Percentiles rank a stretch among this genome's conserved stretches.
Evolutionary conservation across 2,888 invertebrate species (phyloP).

Genomic region (Xestia rhomboidea): DNA sequence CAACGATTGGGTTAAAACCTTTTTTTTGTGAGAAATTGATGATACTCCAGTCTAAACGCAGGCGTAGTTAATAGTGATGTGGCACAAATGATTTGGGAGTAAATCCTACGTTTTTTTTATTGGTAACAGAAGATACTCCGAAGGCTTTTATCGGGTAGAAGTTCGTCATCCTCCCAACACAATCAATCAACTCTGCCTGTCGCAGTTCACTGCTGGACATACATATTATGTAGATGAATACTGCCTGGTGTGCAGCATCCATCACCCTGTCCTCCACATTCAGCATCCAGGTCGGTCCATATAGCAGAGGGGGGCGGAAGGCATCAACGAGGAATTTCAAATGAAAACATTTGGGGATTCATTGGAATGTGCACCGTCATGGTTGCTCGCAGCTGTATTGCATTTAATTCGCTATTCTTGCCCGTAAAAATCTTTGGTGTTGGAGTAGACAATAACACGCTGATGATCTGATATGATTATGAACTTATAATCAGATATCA

Average conservation of each 20-base stretch:
- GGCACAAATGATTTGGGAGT: background rate
- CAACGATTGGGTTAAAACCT: background rate
- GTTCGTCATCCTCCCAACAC: background rate
- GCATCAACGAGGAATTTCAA: background rate
- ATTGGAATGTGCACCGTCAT: no score
- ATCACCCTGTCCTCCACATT: background rate
- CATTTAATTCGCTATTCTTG: background rate
- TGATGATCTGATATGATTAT: constrained; percentile 21
- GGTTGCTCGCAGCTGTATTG: background rate
- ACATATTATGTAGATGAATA: no score
- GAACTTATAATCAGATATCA: constrained; percentile 29
- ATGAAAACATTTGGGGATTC: background rate
- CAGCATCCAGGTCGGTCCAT: background rate
- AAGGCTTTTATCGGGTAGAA: background rate
- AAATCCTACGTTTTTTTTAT: background rate
- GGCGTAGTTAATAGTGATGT: background rate
- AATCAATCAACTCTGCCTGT: background rate
- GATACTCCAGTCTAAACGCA: background rate
- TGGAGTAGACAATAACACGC: background rate
- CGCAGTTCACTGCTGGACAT: background rate
- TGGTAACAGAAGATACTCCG: background rate
- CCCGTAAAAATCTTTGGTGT: background rate
- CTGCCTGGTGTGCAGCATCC: background rate
- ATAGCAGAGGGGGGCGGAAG: background rate
- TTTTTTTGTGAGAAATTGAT: no score